Percentiles rank a stretch among this genome's conserved stretches.
phyloP scores from a whole-genome alignment of 2,113 vertebrate species.

The Eidolon helvum region DNA sequence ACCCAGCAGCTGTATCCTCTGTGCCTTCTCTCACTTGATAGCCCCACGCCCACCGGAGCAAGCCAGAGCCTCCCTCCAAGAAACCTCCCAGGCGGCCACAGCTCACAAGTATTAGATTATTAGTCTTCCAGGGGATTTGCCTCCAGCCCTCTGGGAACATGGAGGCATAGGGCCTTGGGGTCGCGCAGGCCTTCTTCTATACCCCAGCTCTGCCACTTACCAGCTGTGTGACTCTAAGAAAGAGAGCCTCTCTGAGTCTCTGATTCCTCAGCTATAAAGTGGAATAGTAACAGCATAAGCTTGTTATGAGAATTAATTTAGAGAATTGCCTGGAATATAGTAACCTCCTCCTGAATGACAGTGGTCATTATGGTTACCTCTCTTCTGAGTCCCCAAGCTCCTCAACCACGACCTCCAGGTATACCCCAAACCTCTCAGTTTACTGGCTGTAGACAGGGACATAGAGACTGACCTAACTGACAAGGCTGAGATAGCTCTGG shows the following conservation, averaged over 20 bases:
- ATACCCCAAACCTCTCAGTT: neutral
- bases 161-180: neutral
- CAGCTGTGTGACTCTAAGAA: neutral
- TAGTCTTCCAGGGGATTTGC: too few relatives aligned
- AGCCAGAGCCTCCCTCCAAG: neutral
- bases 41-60: too few relatives aligned
- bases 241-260: neutral
- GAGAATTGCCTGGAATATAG: neutral
- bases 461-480: neutral
- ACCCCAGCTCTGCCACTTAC: neutral
- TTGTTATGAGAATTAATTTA: neutral
- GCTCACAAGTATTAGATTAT: too few relatives aligned
- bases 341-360: neutral
- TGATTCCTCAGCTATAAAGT: neutral
- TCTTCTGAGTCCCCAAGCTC: neutral
- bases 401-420: neutral
- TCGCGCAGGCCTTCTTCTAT: neutral
- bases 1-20: rapidly evolving
- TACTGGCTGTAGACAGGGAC: neutral
- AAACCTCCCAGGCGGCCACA: rapidly evolving
- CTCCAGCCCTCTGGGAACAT: neutral
- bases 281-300: neutral
- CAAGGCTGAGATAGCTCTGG: neutral
- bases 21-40: rapidly evolving
- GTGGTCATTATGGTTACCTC: neutral